Percentiles rank a stretch among this genome's conserved stretches.
These are phyloP conservation scores for Puffinus mauretanicus DNA, from an alignment of 2,113 vertebrate species.

Conservation along the genomic window DNA sequence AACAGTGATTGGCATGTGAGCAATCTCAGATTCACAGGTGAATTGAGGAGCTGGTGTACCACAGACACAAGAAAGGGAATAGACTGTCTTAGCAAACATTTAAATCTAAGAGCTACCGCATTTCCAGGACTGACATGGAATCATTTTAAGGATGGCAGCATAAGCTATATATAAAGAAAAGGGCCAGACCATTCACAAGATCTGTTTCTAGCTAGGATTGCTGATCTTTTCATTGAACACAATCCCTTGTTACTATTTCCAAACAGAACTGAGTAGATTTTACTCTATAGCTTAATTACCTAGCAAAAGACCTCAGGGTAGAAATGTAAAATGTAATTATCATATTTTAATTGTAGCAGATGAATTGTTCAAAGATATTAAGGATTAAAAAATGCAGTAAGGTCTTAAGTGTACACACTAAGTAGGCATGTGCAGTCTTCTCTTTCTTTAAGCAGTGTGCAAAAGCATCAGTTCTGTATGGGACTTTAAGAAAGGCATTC, in stretches of 20 bases:
- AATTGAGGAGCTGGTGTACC: neutral
- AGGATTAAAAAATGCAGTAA: neutral
- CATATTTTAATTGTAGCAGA: neutral
- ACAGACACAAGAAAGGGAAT: neutral
- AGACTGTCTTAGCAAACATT: neutral
- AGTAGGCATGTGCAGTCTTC: rapidly evolving
- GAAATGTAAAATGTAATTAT: neutral
- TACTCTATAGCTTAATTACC: neutral
- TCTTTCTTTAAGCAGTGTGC: neutral
- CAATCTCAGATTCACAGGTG: neutral
- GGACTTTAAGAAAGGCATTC: neutral
- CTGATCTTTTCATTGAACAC: neutral
- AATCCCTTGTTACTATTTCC: neutral
- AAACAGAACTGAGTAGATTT: neutral
- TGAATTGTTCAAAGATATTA: neutral
- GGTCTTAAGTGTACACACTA: neutral
- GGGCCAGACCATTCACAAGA: neutral
- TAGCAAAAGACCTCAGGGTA: neutral
- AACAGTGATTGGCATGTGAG: neutral
- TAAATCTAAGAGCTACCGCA: neutral
- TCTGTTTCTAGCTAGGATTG: neutral
- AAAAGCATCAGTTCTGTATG: neutral
- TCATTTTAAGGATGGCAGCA: neutral
- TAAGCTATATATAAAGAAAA: neutral
- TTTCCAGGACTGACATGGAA: neutral